Evolutionary conservation across 2,888 invertebrate genomes (phyloP).

Genomic region (Rhagonycha lutea): DNA sequence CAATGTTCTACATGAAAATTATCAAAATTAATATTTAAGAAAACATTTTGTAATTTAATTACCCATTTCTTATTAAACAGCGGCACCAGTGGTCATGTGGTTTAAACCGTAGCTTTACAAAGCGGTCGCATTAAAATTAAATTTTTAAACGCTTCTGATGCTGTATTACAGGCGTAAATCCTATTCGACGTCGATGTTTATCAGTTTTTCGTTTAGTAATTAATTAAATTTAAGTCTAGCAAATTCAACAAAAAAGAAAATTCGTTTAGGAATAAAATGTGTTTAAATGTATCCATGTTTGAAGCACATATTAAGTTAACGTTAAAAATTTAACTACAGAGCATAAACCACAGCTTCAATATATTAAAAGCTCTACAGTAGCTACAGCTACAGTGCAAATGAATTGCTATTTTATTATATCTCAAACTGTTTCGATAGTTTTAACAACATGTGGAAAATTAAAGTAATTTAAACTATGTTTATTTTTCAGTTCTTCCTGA

Average conservation of each 20-base stretch:
- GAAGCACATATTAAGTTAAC: neutral
- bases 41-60: neutral
- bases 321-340: neutral
- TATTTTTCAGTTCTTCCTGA: conserved; percentile 71
- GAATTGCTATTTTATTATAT: neutral
- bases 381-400: neutral
- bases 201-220: neutral
- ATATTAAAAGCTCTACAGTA: neutral
- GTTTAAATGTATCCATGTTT: neutral
- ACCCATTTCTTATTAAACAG: neutral
- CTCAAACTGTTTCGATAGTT: neutral
- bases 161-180: neutral
- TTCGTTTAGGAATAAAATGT: neutral
- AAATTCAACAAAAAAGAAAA: neutral
- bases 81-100: neutral
- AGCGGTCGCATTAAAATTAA: neutral
- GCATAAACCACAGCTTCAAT: neutral
- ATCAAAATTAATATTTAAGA: neutral
- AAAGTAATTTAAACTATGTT: neutral
- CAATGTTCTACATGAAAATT: no score
- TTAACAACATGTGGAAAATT: neutral
- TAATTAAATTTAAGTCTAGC: neutral
- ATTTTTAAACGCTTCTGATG: neutral
- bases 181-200: neutral
- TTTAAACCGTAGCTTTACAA: neutral